Base-by-base conservation (phyloP, 2,888 invertebrate genomes). In the Acrobasis consociella region DNA sequence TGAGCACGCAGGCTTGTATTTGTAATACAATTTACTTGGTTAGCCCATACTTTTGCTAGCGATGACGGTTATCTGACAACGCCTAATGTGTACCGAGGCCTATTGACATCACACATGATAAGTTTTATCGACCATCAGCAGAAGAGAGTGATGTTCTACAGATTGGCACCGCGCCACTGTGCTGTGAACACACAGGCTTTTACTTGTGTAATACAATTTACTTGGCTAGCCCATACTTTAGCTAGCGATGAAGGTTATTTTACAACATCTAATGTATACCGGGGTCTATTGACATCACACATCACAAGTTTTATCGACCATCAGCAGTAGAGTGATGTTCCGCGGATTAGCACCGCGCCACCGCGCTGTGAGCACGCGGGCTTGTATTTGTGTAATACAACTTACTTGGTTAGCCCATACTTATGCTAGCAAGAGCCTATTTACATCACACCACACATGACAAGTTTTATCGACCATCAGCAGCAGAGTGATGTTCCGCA, bases 301-400 rank as follows among this genome's bases (percentile, higher is more conserved):
- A n/a, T n/a, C n/a, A n/a, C n/a, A n/a, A n/a, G n/a, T n/a, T n/a
- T n/a, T n/a, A n/a, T n/a, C n/a, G n/a, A n/a, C n/a, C n/a, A n/a
- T n/a, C n/a, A n/a, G n/a, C n/a, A n/a, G n/a, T n/a, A n/a, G n/a
- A n/a, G n/a, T n/a, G n/a, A n/a, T n/a, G n/a, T n/a, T n/a, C n/a
- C n/a, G n/a, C n/a, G n/a, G n/a, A n/a, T n/a, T n/a, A n/a, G n/a
- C n/a, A n/a, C n/a, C n/a, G n/a, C n/a, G n/a, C n/a, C n/a, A n/a
- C n/a, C n/a, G n/a, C n/a, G 72, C 74, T 74, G 75, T 78, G 74
- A 69, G 68, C 71, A 38, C 16, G 39, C 17, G 10, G 42, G n/a
- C n/a, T n/a, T n/a, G n/a, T n/a, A n/a, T n/a, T n/a, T n/a, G n/a
- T n/a, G n/a, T n/a, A 42, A n/a, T n/a, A n/a, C n/a, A n/a, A n/a